phyloP scores from a whole-genome alignment of 2,113 vertebrate genomes.

The Oxygymnocypris stewartii region DNA sequence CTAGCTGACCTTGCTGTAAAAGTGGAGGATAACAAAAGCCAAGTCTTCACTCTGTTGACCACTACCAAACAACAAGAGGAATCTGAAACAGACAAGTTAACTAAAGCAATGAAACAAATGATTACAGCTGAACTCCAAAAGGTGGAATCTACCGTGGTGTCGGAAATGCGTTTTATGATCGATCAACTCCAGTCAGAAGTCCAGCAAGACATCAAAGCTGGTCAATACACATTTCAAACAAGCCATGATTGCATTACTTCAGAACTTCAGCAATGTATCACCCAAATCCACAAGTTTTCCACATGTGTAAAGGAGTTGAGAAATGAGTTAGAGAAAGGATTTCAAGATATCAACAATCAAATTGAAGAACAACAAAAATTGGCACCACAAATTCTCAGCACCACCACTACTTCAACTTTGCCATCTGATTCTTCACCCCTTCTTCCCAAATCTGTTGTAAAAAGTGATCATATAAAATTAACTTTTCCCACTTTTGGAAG shows the following conservation, averaged over 20 bases:
- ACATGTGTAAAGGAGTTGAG: no score
- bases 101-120: background rate
- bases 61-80: background rate
- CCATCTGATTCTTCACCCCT: background rate
- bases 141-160: background rate
- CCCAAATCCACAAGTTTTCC: no score
- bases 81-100: background rate
- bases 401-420: background rate
- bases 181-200: no score
- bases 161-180: background rate
- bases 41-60: background rate
- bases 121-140: background rate
- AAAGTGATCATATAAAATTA: background rate
- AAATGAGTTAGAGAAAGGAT: no score
- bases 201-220: background rate
- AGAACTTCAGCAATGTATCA: no score
- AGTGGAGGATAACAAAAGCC: background rate
- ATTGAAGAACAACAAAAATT: background rate
- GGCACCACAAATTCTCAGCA: background rate
- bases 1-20: background rate
- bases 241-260: background rate
- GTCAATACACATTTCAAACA: background rate
- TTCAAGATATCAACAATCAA: background rate
- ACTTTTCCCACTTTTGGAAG: background rate
- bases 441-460: background rate